Conservation (phyloP, 2,888 invertebrate species). For the Serripes groenlandicus region DNA sequence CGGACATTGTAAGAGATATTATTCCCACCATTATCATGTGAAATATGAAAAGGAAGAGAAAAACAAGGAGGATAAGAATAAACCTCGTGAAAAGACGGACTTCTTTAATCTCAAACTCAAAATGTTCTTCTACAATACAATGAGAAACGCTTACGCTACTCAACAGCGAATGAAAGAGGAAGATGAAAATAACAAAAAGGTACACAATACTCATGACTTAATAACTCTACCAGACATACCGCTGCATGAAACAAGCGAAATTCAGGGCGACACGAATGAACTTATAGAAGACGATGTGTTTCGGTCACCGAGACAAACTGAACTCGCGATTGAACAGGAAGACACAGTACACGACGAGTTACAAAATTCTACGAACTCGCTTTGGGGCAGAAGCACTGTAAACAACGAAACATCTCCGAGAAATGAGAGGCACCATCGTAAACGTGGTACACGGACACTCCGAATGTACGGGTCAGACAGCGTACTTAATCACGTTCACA, state of each 20-base stretch:
- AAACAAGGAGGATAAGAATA: constrained; percentile 20
- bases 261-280: background rate
- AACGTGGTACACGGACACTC: background rate
- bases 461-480: constrained; percentile 10
- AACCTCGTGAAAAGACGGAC: constrained; percentile 35
- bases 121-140: constrained; percentile 54
- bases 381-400: background rate
- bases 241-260: background rate
- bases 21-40: constrained; percentile 60
- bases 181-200: background rate
- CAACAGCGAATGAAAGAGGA: constrained; percentile 8
- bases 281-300: background rate
- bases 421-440: background rate
- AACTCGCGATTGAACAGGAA: background rate
- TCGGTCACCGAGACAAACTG: background rate
- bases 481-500: constrained; percentile 8
- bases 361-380: constrained; percentile 11
- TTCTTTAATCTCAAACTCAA: constrained; percentile 62
- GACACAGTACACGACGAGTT: background rate
- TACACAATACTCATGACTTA: background rate
- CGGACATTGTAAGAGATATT: constrained; percentile 58
- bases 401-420: background rate
- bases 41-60: constrained; percentile 30
- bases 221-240: background rate
- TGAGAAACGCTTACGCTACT: constrained; percentile 32